Evolutionary conservation across 1,140 invertebrate genomes (phyloP), one percentile per base, ranked within the genome.

Genomic region (Zaprionus taronus): DNA sequence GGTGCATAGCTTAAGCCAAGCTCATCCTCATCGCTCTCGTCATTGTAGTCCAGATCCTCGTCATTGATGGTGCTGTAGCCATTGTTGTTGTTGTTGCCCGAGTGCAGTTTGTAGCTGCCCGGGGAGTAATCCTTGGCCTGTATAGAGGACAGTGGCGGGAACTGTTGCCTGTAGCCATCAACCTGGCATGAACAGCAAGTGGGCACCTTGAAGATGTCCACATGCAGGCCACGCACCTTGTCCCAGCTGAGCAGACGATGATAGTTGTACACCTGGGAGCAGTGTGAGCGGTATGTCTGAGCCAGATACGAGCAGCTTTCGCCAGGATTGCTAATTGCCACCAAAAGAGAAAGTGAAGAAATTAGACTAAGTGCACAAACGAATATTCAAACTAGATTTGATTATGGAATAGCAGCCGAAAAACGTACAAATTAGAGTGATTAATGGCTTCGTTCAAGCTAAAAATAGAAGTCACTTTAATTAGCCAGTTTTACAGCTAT

Each of bases 191-290:
- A 96, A 83, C 97, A 98, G 76, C 96, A 97, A 0, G 96, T 96
- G 20, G 97, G 97, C 1, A 97, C 95, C 94, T 97, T 97, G 83
- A 97, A 97, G 47, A 97, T 96, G 87, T 98, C 97, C 94, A 97
- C 97, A 78, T 97, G 97, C 2, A 98, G 93, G 7, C 97, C 97
- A 28, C 95, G 94, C 36, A 95, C 95, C 51, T 96, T 95, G 83
- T 97, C 96, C 96, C 97, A 98, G 1, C 96, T 97, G 1, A 98
- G 82, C 5, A 98, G 93, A n/a, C 97, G 94, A 90, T 98, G 97
- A 81, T 97, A 97, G 87, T 97, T 97, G 91, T 97, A 97, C 1
- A 98, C 95, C 94, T 98, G 97, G 3, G 95, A 94, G 83, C 97
- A 98, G 60, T 96, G 95, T 0, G 97, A 97, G 66, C 96, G 95